Conservation (phyloP, 2,113 vertebrate genomes). For the Atherinomorus stipes region DNA sequence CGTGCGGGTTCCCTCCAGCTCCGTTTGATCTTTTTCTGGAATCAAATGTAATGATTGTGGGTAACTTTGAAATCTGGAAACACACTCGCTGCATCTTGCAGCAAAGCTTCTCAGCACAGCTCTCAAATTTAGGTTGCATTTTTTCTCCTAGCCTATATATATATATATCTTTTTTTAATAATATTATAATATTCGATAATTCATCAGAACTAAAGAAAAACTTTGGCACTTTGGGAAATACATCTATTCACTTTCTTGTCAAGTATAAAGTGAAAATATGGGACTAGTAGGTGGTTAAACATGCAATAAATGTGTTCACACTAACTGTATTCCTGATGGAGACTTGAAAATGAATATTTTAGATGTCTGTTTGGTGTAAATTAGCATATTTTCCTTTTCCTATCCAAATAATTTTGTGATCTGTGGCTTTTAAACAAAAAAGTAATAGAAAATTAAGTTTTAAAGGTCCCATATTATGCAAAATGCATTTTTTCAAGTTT, state of each 20-base stretch:
- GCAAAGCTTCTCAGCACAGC: conserved; percentile 56
- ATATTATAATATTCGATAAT: background rate
- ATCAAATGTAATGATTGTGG: conserved; percentile 79
- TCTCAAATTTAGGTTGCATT: conserved; percentile 19
- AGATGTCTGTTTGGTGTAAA: background rate
- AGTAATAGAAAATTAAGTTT: too few species aligned
- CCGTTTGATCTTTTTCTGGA: conserved; percentile 79
- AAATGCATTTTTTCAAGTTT: too few species aligned
- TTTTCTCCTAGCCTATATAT: conserved; percentile 4
- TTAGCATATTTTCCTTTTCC: too few species aligned
- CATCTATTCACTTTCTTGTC: background rate
- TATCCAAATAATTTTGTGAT: too few species aligned
- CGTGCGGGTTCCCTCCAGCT: conserved; percentile 55
- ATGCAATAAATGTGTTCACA: too few species aligned
- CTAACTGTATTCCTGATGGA: too few species aligned
- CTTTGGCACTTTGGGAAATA: background rate
- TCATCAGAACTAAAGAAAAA: conserved; percentile 5
- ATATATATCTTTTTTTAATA: conserved; percentile 16
- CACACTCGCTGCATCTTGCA: conserved; percentile 51
- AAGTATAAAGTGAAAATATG: background rate
- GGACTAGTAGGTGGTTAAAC: background rate
- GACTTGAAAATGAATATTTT: background rate
- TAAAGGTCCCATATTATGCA: too few species aligned
- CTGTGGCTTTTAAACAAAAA: too few species aligned
- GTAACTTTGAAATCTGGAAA: conserved; percentile 76